Percentiles rank a stretch among this genome's conserved stretches.
phyloP scores from a whole-genome alignment of 2,113 vertebrate genomes.

The Solea senegalensis region DNA sequence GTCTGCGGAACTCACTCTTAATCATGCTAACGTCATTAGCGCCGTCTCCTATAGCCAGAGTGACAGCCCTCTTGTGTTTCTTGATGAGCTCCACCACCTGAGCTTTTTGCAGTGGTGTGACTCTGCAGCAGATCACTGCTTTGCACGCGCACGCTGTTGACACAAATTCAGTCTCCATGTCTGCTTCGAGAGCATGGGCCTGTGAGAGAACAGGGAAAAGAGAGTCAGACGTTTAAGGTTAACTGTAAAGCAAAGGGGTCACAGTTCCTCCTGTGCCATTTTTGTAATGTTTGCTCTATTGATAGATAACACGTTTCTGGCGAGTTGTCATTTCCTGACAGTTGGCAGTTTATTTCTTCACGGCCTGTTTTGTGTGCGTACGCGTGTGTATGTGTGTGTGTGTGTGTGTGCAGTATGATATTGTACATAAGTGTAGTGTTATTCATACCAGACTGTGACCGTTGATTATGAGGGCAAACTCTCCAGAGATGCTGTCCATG shows the following conservation, averaged over 20 bases:
- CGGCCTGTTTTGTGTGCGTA: background rate
- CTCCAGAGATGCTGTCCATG: slow-evolving; percentile 89
- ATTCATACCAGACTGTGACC: slow-evolving; percentile 92
- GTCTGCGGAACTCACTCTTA: slow-evolving; percentile 85
- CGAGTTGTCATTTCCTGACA: slow-evolving; percentile 10
- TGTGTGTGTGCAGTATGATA: background rate
- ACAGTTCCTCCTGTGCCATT: background rate
- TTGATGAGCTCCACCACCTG: slow-evolving; percentile 96
- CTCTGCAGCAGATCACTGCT: slow-evolving; percentile 94
- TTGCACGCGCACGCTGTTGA: slow-evolving; percentile 90
- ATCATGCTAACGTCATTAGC: slow-evolving; percentile 98
- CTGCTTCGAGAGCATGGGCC: slow-evolving; percentile 93
- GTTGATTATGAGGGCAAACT: slow-evolving; percentile 91
- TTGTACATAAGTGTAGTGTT: background rate
- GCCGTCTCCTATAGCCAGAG: slow-evolving; percentile 92
- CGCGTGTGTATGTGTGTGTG: background rate
- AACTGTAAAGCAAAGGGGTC: background rate
- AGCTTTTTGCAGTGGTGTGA: slow-evolving; percentile 94
- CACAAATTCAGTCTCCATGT: slow-evolving; percentile 95
- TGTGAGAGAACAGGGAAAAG: slow-evolving; percentile 47
- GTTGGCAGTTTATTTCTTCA: slow-evolving; percentile 17
- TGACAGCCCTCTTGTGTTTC: slow-evolving; percentile 93
- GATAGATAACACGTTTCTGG: background rate
- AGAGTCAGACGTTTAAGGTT: background rate
- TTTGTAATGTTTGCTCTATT: background rate